Conservation (phyloP, 1,140 invertebrate genomes). For the Drosophila mauritiana region DNA sequence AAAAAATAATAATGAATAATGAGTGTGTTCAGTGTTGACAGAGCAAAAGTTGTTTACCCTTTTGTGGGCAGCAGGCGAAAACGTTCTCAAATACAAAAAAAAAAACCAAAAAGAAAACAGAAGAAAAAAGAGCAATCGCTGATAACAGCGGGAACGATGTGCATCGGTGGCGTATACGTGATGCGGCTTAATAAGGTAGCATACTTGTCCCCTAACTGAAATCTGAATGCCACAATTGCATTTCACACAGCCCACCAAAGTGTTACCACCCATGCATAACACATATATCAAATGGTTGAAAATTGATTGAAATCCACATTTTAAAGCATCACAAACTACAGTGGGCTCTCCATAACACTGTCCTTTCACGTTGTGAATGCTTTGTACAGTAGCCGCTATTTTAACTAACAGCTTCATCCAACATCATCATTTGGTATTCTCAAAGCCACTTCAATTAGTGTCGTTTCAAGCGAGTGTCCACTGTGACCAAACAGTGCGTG, state of each 20-base stretch:
- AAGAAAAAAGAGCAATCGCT: constrained; percentile 11
- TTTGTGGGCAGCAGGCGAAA: constrained; percentile 18
- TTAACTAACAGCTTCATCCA: neutral
- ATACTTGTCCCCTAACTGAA: neutral
- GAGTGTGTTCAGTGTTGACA: constrained; percentile 25
- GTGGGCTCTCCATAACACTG: neutral
- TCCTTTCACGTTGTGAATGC: too few relatives aligned
- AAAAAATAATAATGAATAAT: constrained; percentile 36
- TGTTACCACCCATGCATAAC: neutral
- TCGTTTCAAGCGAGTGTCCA: neutral
- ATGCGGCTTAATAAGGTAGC: constrained; percentile 27
- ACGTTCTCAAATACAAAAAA: constrained; percentile 8
- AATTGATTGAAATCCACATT: neutral
- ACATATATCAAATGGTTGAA: neutral
- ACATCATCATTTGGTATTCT: neutral
- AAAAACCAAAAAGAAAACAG: neutral
- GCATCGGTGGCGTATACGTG: constrained; percentile 39
- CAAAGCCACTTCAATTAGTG: too few relatives aligned
- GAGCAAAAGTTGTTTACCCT: constrained; percentile 35
- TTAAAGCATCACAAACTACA: neutral
- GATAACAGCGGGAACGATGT: constrained; percentile 19
- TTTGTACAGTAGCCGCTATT: too few relatives aligned
- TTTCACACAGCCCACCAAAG: constrained; percentile 1
- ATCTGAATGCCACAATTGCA: neutral
- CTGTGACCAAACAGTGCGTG: constrained; percentile 15